Conservation (phyloP, 2,113 vertebrate species). For the Trichomycterus rosablanca region DNA sequence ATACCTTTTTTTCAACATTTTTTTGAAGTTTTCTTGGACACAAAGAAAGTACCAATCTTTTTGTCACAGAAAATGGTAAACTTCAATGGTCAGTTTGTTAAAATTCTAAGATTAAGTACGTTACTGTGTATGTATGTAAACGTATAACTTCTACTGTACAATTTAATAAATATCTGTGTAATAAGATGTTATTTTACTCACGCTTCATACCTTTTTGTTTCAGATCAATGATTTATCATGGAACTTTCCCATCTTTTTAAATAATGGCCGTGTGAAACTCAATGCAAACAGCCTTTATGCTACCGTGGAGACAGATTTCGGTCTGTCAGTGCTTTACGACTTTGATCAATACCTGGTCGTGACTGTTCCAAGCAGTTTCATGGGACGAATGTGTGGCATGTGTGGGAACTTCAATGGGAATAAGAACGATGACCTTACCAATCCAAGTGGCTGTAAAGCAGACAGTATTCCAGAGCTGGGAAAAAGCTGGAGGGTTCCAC, state of each 20-base stretch:
- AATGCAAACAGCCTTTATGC: slow-evolving; percentile 45
- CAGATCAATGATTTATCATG: slow-evolving; percentile 40
- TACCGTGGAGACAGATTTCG: slow-evolving; percentile 54
- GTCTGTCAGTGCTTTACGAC: slow-evolving; percentile 58
- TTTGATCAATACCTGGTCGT: slow-evolving; percentile 52
- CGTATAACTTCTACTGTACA: too few relatives aligned
- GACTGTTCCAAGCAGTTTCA: slow-evolving; percentile 54
- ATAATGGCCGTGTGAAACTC: slow-evolving; percentile 20
- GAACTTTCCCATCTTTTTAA: slow-evolving; percentile 34
- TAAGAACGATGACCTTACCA: slow-evolving; percentile 56
- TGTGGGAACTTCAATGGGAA: slow-evolving; percentile 71
- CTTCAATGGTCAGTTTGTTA: too few relatives aligned
- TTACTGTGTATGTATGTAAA: too few relatives aligned
- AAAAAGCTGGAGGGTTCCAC: slow-evolving; percentile 58
- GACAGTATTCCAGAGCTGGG: slow-evolving; percentile 40
- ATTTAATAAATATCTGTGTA: too few relatives aligned
- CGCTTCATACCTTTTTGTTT: neutral
- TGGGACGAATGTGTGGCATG: slow-evolving; percentile 53
- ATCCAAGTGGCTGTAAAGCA: slow-evolving; percentile 27
- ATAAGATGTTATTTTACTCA: too few relatives aligned
- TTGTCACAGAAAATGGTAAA: too few relatives aligned
- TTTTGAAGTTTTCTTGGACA: too few relatives aligned
- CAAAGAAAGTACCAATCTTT: too few relatives aligned
- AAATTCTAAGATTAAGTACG: too few relatives aligned
- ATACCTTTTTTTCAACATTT: too few relatives aligned